Conservation (phyloP, 2,797 vertebrate species). For the Falco biarmicus region DNA sequence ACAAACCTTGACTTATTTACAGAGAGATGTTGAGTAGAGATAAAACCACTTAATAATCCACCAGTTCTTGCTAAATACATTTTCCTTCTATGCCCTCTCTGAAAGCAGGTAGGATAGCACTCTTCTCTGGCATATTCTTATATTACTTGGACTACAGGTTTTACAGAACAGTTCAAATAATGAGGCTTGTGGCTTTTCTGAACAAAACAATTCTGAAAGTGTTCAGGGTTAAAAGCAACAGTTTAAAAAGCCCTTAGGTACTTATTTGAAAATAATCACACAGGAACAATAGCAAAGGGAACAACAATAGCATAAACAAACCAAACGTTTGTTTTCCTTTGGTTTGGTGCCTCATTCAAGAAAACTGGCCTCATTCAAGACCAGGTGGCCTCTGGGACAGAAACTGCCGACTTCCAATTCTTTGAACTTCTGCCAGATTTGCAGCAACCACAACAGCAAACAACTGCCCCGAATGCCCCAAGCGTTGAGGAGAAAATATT, state of each 20-base stretch:
- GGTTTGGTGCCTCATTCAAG: neutral
- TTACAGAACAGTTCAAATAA: neutral
- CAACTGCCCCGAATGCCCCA: neutral
- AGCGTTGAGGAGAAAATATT: neutral
- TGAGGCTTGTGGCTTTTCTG: neutral
- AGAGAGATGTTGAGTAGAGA: constrained; percentile 82
- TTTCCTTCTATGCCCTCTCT: constrained; percentile 57
- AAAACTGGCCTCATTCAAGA: neutral
- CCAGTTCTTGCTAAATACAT: constrained; percentile 73
- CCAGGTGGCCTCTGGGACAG: neutral
- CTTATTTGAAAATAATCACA: neutral
- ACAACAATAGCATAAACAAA: neutral
- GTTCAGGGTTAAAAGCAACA: neutral
- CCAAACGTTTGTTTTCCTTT: neutral
- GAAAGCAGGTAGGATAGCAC: constrained; percentile 21
- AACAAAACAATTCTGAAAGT: neutral
- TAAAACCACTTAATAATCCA: constrained; percentile 80
- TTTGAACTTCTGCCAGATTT: neutral
- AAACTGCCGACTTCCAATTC: neutral
- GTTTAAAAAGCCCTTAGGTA: neutral
- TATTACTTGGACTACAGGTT: neutral
- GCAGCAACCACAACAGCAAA: neutral
- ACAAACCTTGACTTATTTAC: constrained; percentile 90
- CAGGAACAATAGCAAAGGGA: neutral
- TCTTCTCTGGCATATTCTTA: neutral